These are phyloP conservation scores for Misgurnus anguillicaudatus DNA, from an alignment of 2,113 vertebrate species.

Conservation along the genomic window DNA sequence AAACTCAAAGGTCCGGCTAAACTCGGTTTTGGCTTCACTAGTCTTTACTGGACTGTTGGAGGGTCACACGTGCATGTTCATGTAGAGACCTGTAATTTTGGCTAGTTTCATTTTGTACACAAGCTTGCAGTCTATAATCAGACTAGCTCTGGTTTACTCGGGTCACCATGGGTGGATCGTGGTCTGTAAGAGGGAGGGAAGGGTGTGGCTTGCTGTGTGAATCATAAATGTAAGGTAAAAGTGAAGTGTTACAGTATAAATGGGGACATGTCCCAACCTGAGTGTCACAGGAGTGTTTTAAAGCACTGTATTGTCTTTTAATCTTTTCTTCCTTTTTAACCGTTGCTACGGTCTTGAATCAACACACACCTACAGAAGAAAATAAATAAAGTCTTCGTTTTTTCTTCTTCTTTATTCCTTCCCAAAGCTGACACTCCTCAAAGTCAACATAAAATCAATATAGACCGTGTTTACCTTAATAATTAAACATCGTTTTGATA, in stretches of 20 bases:
- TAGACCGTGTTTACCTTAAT: background rate
- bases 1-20: background rate
- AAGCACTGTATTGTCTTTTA: conserved; percentile 7
- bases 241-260: background rate
- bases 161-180: conserved; percentile 17
- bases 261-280: conserved; percentile 32
- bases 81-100: conserved; percentile 43
- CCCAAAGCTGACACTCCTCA: background rate
- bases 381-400: too few relatives aligned
- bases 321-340: conserved; percentile 33
- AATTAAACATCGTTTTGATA: background rate
- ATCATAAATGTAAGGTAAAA: conserved; percentile 7
- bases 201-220: conserved; percentile 33
- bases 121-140: conserved; percentile 46
- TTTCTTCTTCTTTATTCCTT: too few relatives aligned
- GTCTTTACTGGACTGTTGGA: conserved; percentile 10
- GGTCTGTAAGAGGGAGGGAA: conserved; percentile 2
- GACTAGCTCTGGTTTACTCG: conserved; percentile 33
- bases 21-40: background rate
- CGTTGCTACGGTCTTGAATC: background rate
- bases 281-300: conserved; percentile 34
- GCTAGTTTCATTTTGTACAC: conserved; percentile 7
- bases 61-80: background rate
- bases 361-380: background rate
- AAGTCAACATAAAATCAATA: background rate